Evolutionary conservation across 2,888 invertebrate species (phyloP).

Genomic region (Tolmerus cingulatus): DNA sequence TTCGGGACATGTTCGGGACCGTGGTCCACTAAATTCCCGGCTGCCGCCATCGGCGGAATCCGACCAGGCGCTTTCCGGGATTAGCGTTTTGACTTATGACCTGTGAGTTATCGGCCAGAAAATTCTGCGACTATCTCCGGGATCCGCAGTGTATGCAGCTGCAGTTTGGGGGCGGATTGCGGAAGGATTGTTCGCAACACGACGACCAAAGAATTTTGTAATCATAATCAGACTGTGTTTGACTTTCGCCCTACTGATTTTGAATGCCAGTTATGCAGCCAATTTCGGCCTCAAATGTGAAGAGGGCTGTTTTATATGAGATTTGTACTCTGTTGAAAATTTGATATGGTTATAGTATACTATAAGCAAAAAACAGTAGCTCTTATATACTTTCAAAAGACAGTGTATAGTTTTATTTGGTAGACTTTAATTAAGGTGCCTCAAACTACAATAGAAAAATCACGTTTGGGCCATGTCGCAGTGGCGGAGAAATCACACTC

Average conservation of each 20-base stretch:
- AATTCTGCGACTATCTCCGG: neutral
- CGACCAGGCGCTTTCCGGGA: neutral
- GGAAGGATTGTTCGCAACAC: neutral
- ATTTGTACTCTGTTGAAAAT: neutral
- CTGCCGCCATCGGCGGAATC: neutral
- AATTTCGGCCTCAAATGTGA: neutral
- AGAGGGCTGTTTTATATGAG: neutral
- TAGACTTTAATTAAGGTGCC: neutral
- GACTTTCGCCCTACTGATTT: neutral
- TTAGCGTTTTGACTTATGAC: neutral
- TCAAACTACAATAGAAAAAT: neutral
- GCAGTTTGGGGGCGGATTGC: neutral
- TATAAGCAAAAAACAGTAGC: neutral
- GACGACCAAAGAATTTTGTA: neutral
- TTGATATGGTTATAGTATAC: neutral
- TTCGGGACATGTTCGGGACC: neutral
- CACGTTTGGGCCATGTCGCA: neutral
- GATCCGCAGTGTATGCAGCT: neutral
- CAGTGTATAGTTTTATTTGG: neutral
- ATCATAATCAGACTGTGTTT: neutral
- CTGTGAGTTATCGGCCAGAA: neutral
- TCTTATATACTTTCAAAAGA: neutral
- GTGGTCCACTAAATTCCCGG: neutral
- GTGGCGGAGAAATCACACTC: neutral
- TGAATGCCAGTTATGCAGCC: neutral